Percentiles rank a stretch among this genome's conserved stretches.
These are phyloP conservation scores for Numenius phaeopus DNA, from an alignment of 2,797 vertebrate species.

Conservation along the genomic window DNA sequence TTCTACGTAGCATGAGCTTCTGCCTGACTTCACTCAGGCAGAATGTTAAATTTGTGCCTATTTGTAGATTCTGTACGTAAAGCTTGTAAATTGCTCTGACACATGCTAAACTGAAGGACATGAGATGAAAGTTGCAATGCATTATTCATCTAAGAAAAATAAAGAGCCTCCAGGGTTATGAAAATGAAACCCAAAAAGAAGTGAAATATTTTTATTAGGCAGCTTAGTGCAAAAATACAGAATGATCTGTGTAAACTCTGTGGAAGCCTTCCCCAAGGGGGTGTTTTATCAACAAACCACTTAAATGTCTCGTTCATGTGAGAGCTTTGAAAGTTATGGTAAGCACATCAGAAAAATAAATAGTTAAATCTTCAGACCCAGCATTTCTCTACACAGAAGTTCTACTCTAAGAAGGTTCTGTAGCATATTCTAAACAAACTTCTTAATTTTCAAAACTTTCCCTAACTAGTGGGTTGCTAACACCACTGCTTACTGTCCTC, in stretches of 20 bases:
- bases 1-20: background rate
- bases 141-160: background rate
- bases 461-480: slow-evolving; percentile 13
- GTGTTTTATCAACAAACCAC: background rate
- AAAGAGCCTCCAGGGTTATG: background rate
- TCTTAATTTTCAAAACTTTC: background rate
- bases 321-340: slow-evolving; percentile 70
- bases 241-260: background rate
- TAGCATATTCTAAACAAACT: background rate
- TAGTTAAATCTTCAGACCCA: slow-evolving; percentile 58
- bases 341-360: slow-evolving; percentile 41
- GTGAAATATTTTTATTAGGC: background rate
- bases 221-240: background rate
- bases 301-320: background rate
- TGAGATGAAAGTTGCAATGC: background rate
- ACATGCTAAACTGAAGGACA: background rate
- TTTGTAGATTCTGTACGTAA: background rate
- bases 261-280: background rate
- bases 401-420: slow-evolving; percentile 19
- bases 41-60: background rate
- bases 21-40: background rate
- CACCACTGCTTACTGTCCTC: background rate
- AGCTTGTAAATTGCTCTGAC: background rate
- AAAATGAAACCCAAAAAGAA: background rate
- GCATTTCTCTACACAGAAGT: slow-evolving; percentile 1